Conservation (phyloP, 92 coral and sea anemone species). For the Muricea muricata region DNA sequence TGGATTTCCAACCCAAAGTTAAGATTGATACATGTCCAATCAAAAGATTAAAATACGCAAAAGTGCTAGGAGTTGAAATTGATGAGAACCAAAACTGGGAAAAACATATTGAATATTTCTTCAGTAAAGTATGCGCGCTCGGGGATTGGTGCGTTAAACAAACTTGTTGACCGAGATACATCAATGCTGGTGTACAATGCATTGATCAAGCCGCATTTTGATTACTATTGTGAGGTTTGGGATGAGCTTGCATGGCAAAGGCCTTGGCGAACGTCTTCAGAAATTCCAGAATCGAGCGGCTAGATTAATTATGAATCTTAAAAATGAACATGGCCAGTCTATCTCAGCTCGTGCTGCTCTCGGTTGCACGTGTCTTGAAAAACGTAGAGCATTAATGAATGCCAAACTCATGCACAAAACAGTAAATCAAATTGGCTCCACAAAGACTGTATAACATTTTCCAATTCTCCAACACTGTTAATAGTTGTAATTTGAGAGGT, state of each 20-base stretch:
- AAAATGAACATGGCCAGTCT: background rate
- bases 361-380: background rate
- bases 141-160: background rate
- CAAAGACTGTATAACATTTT: conserved; percentile 51
- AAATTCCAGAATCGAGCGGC: background rate
- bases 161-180: background rate
- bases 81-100: background rate
- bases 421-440: conserved; percentile 38
- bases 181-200: background rate
- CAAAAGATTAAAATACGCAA: background rate
- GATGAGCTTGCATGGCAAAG: background rate
- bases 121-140: background rate
- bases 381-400: background rate
- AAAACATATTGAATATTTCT: background rate
- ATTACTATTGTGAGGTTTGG: background rate
- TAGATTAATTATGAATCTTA: background rate
- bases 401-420: conserved; percentile 12
- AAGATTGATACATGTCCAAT: background rate
- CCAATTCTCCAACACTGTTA: conserved; percentile 16
- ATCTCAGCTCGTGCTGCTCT: background rate
- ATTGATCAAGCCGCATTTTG: background rate
- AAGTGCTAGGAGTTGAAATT: no score
- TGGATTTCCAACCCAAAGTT: no score
- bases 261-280: background rate
- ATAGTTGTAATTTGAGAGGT: conserved; percentile 22